A percentile compares a stretch with the other conserved stretches of the same genome.
These are phyloP conservation scores for Harpagifer antarcticus DNA, from an alignment of 2,797 vertebrate genomes.

Conservation along the genomic window DNA sequence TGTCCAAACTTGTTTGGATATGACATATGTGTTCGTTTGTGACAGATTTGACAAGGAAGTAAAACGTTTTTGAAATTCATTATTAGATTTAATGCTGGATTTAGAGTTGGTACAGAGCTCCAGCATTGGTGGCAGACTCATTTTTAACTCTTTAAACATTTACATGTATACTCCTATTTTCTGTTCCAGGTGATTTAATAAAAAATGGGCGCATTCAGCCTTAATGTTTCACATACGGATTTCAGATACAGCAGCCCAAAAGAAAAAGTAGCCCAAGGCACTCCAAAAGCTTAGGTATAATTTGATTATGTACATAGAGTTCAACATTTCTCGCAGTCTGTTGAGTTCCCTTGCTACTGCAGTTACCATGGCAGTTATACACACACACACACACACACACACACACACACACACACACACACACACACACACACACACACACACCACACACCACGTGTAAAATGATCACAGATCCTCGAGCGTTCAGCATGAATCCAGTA, in stretches of 20 bases:
- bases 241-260: not conserved
- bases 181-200: not conserved
- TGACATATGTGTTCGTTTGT: not conserved
- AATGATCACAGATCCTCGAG: slow-evolving; percentile 56
- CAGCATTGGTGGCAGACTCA: not conserved
- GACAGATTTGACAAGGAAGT: not conserved
- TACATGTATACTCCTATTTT: not conserved
- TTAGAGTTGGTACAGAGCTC: not conserved
- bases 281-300: not conserved
- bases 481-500: slow-evolving; percentile 55
- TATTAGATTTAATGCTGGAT: not conserved
- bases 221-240: not conserved
- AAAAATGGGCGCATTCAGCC: too few relatives aligned
- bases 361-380: not conserved
- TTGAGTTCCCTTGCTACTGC: slow-evolving; percentile 1
- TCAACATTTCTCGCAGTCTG: slow-evolving; percentile 6
- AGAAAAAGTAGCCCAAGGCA: not conserved
- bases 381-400: slow-evolving; percentile 14
- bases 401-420: too few relatives aligned
- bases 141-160: not conserved
- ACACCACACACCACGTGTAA: too few relatives aligned
- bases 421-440: too few relatives aligned
- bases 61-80: too few relatives aligned
- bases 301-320: slow-evolving; percentile 29
- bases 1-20: not conserved